These are phyloP conservation scores for Phymanthus crucifer DNA, from an alignment of 92 coral and sea anemone genomes.

Conservation along the genomic window DNA sequence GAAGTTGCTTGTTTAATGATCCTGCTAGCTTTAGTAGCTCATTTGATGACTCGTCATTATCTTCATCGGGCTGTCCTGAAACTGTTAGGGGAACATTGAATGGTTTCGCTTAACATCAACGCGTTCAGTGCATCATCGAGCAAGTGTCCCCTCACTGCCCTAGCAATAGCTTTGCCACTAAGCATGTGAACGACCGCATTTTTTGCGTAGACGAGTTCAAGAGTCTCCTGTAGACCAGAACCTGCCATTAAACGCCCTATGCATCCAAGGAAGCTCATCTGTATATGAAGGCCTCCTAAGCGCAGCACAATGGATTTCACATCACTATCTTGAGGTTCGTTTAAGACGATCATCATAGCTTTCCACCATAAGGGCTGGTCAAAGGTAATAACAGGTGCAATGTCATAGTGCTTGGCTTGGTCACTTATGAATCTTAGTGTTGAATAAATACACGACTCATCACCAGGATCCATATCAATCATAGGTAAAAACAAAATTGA, in stretches of 20 bases:
- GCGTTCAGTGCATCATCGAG: background rate
- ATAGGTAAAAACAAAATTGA: slow-evolving; percentile 38
- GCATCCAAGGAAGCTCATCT: slow-evolving; percentile 51
- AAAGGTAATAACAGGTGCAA: slow-evolving; percentile 30
- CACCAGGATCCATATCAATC: slow-evolving; percentile 46
- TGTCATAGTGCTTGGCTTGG: slow-evolving; percentile 27
- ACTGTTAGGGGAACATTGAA: background rate
- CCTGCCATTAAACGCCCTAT: slow-evolving; percentile 22
- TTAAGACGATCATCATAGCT: slow-evolving; percentile 22
- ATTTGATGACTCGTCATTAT: background rate
- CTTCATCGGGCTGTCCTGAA: background rate
- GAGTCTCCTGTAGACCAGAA: background rate
- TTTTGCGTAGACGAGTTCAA: slow-evolving; percentile 31
- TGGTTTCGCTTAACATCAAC: background rate
- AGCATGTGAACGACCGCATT: slow-evolving; percentile 46
- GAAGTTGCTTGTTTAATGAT: background rate
- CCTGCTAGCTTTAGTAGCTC: background rate
- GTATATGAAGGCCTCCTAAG: slow-evolving; percentile 42
- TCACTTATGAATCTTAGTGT: slow-evolving; percentile 28
- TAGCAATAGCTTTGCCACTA: slow-evolving; percentile 42
- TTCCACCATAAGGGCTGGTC: slow-evolving; percentile 49
- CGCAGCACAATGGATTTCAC: slow-evolving; percentile 21
- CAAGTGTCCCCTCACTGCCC: background rate
- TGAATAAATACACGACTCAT: slow-evolving; percentile 38
- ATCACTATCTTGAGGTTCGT: slow-evolving; percentile 30